Conservation (phyloP, 35 echinoderm and acorn worm species). For the Eucidaris tribuloides region DNA sequence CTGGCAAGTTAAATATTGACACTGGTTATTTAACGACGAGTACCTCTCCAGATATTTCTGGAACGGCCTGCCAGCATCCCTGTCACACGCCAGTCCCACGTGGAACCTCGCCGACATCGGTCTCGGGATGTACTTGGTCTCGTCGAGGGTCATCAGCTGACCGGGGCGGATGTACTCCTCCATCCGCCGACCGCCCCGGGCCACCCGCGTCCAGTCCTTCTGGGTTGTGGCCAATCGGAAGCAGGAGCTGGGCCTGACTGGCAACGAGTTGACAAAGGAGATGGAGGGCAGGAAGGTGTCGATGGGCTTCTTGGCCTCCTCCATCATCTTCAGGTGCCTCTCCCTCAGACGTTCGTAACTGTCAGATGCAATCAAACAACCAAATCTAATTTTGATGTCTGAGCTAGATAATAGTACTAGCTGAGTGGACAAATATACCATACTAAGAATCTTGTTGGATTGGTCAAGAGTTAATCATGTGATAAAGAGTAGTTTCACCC, state of each 20-base stretch:
- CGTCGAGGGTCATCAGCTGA: slow-evolving; percentile 38
- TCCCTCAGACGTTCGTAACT: slow-evolving; percentile 54
- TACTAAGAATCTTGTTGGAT: too few species aligned
- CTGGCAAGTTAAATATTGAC: too few species aligned
- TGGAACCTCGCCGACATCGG: slow-evolving; percentile 79
- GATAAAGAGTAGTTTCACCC: too few species aligned
- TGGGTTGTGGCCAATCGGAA: slow-evolving; percentile 71
- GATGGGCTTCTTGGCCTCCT: slow-evolving; percentile 50
- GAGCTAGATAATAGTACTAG: too few species aligned
- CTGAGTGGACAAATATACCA: too few species aligned
- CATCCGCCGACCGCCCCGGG: slow-evolving; percentile 59
- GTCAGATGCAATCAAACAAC: too few species aligned
- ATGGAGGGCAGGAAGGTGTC: slow-evolving; percentile 89
- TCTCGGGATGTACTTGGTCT: slow-evolving; percentile 47
- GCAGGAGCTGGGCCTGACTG: slow-evolving; percentile 86
- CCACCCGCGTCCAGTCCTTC: slow-evolving; percentile 76
- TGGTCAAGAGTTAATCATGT: too few species aligned
- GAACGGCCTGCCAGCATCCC: slow-evolving; percentile 85
- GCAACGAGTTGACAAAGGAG: slow-evolving; percentile 88
- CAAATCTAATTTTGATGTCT: too few species aligned
- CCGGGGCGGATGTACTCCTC: slow-evolving; percentile 65
- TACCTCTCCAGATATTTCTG: slow-evolving; percentile 92
- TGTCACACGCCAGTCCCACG: slow-evolving; percentile 74
- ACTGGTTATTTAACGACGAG: too few species aligned
- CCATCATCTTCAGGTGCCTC: slow-evolving; percentile 24